phyloP scores from a whole-genome alignment of 2,888 invertebrate species.

The Xiphydria camelus region DNA sequence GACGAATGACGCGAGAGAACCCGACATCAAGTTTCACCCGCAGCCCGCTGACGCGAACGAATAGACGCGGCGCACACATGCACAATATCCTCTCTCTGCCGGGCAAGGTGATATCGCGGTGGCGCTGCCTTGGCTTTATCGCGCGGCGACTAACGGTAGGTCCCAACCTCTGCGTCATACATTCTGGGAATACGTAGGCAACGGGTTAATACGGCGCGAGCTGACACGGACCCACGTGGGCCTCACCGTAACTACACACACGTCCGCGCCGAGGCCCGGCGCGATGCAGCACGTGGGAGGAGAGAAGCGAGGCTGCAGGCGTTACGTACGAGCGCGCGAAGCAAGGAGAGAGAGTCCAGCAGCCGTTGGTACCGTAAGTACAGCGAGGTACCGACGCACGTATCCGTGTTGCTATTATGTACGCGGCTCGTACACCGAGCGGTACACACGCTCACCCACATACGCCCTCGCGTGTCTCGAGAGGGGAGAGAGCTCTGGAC shows the following conservation, averaged over 20 bases:
- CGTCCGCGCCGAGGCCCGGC: neutral
- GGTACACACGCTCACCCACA: neutral
- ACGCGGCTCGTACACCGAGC: neutral
- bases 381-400: neutral
- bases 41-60: no score
- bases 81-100: no score
- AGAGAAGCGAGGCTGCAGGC: conserved; percentile 19
- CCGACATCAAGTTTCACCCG: no score
- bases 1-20: no score
- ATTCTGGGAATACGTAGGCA: conserved; percentile 30
- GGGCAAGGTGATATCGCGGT: no score
- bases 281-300: conserved; percentile 14
- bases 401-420: neutral
- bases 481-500: no score
- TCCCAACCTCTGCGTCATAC: conserved; percentile 40
- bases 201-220: conserved; percentile 11
- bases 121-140: conserved; percentile 32
- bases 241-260: conserved; percentile 5
- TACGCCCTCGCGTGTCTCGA: no score
- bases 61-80: no score
- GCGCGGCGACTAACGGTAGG: conserved; percentile 44
- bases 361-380: neutral
- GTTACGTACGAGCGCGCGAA: conserved; percentile 4
- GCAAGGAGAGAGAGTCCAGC: neutral
- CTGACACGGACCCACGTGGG: conserved; percentile 15